Conservation (phyloP, 1,140 invertebrate species). For the Atta colombica region DNA sequence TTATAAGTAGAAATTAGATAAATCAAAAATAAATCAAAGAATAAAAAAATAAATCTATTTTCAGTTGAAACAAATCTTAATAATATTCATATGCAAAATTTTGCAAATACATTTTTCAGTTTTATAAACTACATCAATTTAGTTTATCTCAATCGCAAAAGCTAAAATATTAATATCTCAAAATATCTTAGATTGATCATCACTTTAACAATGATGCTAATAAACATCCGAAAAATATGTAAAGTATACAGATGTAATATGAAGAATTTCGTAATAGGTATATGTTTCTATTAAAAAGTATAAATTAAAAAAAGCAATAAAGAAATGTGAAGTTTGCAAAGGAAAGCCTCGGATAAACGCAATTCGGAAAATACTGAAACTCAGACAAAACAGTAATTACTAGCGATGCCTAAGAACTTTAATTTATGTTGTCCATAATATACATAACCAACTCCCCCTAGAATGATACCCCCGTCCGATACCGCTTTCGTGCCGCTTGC, state of each 20-base stretch:
- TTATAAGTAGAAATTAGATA: too few relatives aligned
- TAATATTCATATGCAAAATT: too few relatives aligned
- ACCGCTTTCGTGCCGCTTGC: slow-evolving; percentile 42
- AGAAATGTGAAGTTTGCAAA: neutral
- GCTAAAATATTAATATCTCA: too few relatives aligned
- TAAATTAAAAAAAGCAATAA: neutral
- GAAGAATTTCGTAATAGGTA: neutral
- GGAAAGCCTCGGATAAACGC: slow-evolving; percentile 2
- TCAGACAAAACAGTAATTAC: slow-evolving; percentile 44
- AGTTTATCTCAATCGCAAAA: too few relatives aligned
- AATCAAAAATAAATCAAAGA: too few relatives aligned
- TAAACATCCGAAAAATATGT: neutral
- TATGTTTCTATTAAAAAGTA: neutral
- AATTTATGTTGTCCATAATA: slow-evolving; percentile 49
- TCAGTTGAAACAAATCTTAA: too few relatives aligned
- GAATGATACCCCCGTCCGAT: slow-evolving; percentile 9
- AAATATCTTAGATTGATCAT: too few relatives aligned
- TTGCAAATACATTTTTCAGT: too few relatives aligned
- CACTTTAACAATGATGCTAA: too few relatives aligned
- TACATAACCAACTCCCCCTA: slow-evolving; percentile 35
- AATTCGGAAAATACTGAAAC: slow-evolving; percentile 34
- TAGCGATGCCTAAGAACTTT: slow-evolving; percentile 33
- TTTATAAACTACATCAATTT: too few relatives aligned
- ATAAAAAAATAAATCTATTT: too few relatives aligned
- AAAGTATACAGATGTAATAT: neutral